Evolutionary conservation across 2,888 invertebrate species (phyloP).

Genomic region (Nipponacmea schrenckii): DNA sequence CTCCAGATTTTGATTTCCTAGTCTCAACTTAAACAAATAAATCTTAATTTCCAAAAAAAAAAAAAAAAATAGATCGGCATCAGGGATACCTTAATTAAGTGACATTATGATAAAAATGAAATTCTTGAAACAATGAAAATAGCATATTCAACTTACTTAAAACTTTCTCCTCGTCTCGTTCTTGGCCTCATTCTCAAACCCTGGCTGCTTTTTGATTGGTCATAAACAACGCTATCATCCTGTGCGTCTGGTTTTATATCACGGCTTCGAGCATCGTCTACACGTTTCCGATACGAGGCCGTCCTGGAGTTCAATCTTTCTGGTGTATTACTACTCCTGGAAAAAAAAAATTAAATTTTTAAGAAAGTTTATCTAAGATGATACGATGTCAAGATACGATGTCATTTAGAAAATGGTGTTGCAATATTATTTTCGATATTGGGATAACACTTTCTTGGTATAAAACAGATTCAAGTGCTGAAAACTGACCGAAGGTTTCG

Average conservation of each 20-base stretch:
- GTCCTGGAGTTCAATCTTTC: neutral
- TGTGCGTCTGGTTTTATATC: conserved; percentile 15
- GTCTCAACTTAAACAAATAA: too few relatives aligned
- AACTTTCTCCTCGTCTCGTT: conserved; percentile 35
- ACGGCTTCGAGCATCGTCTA: conserved; percentile 5
- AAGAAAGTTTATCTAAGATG: too few relatives aligned
- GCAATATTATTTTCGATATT: too few relatives aligned
- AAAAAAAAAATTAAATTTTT: neutral
- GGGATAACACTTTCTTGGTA: too few relatives aligned
- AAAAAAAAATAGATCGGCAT: too few relatives aligned
- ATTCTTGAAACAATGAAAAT: neutral
- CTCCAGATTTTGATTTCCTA: too few relatives aligned
- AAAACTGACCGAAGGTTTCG: too few relatives aligned
- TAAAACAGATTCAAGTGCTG: too few relatives aligned
- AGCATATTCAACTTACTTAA: conserved; percentile 28
- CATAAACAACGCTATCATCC: conserved; percentile 36
- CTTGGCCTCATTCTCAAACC: conserved; percentile 23
- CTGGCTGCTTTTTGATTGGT: conserved; percentile 30
- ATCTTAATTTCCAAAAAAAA: too few relatives aligned
- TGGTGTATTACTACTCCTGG: conserved; percentile 23
- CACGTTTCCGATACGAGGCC: neutral
- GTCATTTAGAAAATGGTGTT: too few relatives aligned
- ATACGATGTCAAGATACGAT: too few relatives aligned
- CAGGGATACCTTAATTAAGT: neutral
- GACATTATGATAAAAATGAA: neutral